Evolutionary conservation across 2,797 vertebrate genomes (phyloP).

Genomic region (Leptoclinus maculatus): DNA sequence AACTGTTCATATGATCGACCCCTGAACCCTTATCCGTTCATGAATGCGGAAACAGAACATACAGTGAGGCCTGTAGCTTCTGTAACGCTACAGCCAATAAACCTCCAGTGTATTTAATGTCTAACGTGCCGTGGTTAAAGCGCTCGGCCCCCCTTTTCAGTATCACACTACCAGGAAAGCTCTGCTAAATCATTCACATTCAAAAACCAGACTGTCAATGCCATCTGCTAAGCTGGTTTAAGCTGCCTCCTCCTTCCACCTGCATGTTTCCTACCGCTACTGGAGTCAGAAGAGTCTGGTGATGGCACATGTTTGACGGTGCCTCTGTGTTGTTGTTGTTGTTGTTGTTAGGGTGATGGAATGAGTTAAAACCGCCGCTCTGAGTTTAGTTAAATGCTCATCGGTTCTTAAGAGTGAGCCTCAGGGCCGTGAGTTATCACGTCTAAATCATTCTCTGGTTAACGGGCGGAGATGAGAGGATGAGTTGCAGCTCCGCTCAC

Average conservation of each 20-base stretch:
- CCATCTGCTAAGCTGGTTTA: constrained; percentile 47
- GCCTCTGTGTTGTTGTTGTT: background rate
- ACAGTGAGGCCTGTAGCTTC: background rate
- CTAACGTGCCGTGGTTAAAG: constrained; percentile 15
- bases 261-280: constrained; percentile 28
- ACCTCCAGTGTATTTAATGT: constrained; percentile 23
- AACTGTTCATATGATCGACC: background rate
- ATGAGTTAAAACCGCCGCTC: background rate
- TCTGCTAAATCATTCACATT: constrained; percentile 58
- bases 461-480: constrained; percentile 46
- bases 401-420: constrained; percentile 13
- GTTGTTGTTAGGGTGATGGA: constrained; percentile 7
- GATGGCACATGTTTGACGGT: background rate
- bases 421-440: constrained; percentile 15
- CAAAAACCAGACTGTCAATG: constrained; percentile 6
- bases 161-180: constrained; percentile 46
- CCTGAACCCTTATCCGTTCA: background rate
- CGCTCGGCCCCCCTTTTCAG: background rate
- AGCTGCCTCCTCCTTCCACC: constrained; percentile 34
- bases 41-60: constrained; percentile 10
- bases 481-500: constrained; percentile 17
- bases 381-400: background rate
- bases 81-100: constrained; percentile 33
- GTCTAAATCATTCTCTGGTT: constrained; percentile 45
- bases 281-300: constrained; percentile 8